A percentile compares a stretch with the other conserved stretches of the same genome.
phyloP scores from a whole-genome alignment of 2,797 vertebrate species.

The Dendrocincla fuliginosa region DNA sequence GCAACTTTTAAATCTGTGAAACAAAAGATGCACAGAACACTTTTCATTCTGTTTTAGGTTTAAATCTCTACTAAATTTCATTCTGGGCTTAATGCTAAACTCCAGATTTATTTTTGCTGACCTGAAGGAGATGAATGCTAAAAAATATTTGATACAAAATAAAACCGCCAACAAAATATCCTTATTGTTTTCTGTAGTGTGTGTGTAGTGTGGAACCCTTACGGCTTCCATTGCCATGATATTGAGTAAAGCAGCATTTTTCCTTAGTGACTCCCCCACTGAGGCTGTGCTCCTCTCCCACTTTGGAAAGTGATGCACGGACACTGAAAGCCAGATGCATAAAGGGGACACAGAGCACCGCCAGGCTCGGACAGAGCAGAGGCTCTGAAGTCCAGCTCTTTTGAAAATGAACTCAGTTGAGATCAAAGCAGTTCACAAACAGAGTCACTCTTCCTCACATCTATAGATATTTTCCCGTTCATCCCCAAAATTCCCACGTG shows the following conservation, averaged over 20 bases:
- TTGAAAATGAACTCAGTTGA: background rate
- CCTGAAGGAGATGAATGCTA: background rate
- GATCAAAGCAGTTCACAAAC: background rate
- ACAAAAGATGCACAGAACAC: background rate
- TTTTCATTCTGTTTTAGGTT: background rate
- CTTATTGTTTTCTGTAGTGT: background rate
- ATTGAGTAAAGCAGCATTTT: background rate
- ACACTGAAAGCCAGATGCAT: background rate
- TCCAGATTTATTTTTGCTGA: background rate
- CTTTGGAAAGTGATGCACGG: background rate
- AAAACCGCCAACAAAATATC: background rate
- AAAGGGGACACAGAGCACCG: background rate
- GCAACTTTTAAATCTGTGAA: background rate
- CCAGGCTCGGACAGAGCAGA: accelerated
- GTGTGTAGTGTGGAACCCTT: too few species aligned
- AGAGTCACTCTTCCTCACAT: background rate
- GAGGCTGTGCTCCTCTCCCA: background rate
- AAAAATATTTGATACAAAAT: background rate
- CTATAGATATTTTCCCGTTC: background rate
- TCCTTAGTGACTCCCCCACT: background rate
- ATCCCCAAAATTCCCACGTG: background rate
- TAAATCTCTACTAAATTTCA: background rate
- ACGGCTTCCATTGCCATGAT: background rate
- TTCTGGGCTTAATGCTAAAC: background rate
- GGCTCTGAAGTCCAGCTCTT: background rate